Evolutionary conservation across 2,888 invertebrate genomes (phyloP).

Genomic region (Diabrotica balteata): DNA sequence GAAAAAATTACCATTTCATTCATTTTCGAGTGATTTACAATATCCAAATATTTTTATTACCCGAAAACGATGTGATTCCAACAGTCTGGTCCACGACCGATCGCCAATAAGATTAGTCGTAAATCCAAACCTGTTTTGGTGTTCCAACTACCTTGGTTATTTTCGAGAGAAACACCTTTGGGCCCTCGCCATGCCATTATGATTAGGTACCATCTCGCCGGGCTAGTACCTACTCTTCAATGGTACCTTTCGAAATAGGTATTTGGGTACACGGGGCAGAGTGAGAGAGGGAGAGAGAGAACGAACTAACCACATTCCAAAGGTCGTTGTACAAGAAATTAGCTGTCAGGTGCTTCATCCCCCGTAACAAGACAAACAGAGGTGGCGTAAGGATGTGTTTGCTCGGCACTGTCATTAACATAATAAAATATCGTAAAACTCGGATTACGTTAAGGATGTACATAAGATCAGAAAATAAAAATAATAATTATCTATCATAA

Average conservation of each 20-base stretch:
- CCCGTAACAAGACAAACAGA: conserved; percentile 35
- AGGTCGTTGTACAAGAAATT: conserved; percentile 51
- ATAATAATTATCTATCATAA: no score
- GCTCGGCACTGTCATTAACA: neutral
- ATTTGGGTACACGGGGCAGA: conserved; percentile 21
- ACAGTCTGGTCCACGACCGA: neutral
- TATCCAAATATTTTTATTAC: no score
- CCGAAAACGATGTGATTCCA: no score
- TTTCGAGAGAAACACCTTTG: conserved; percentile 22
- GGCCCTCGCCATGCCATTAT: conserved; percentile 23
- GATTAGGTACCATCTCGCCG: conserved; percentile 19
- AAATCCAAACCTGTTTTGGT: conserved; percentile 15
- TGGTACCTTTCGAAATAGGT: conserved; percentile 23
- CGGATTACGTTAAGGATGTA: neutral
- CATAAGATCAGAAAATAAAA: no score
- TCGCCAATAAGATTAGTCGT: conserved; percentile 13
- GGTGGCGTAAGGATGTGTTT: conserved; percentile 3
- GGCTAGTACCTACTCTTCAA: conserved; percentile 16
- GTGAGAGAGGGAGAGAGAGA: conserved; percentile 19
- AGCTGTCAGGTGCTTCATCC: conserved; percentile 47
- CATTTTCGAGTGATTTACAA: no score
- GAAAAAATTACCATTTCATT: no score
- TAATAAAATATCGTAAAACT: neutral
- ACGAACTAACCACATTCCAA: conserved; percentile 46
- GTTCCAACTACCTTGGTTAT: neutral